phyloP scores from a whole-genome alignment of 2,113 vertebrate genomes.

The Elanus axillaris region DNA sequence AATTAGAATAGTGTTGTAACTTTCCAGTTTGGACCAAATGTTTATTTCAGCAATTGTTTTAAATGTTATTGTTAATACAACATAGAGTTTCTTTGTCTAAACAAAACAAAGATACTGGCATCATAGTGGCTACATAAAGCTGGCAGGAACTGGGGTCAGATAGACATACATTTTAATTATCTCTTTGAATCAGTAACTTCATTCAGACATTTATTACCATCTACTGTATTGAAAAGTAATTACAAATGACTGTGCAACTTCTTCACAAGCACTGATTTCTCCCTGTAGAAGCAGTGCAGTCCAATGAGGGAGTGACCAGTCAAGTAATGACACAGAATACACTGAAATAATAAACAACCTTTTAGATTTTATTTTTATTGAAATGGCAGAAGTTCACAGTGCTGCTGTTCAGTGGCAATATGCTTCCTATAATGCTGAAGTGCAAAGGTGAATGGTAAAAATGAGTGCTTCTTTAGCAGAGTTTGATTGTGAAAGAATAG shows the following conservation, averaged over 20 bases:
- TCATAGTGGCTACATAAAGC: not conserved
- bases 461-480: not conserved
- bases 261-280: conserved; percentile 48
- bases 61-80: conserved; percentile 48
- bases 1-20: not conserved
- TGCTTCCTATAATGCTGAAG: not conserved
- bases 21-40: not conserved
- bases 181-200: conserved; percentile 57
- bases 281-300: conserved; percentile 1
- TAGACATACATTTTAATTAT: conserved; percentile 68
- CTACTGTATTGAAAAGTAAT: conserved; percentile 59
- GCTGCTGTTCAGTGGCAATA: not conserved
- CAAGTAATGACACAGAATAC: not conserved
- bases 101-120: conserved; percentile 48
- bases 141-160: conserved; percentile 54
- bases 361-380: conserved; percentile 20
- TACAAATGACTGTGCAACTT: conserved; percentile 21
- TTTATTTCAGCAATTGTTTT: conserved; percentile 29
- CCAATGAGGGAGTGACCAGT: conserved; percentile 40
- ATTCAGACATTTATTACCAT: conserved; percentile 67
- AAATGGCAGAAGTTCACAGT: not conserved
- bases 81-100: conserved; percentile 58
- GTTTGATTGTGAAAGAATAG: not conserved
- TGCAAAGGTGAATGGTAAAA: not conserved
- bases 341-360: not conserved